Evolutionary conservation across 2,113 vertebrate species (phyloP).

Genomic region (Scytalopus superciliaris): DNA sequence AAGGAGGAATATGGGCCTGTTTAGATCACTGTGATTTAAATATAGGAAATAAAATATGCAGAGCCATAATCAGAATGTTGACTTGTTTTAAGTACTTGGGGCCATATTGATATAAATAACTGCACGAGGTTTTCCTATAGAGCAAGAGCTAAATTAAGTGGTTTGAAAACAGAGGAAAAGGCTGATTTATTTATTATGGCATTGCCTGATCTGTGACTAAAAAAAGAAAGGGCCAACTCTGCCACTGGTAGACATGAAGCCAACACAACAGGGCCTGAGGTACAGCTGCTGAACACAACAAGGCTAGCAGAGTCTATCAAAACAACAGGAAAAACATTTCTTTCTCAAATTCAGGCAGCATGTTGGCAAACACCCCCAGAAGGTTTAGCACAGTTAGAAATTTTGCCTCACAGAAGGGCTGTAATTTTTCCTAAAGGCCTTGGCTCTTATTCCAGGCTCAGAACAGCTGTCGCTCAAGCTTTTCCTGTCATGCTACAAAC

Average conservation of each 20-base stretch:
- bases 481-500: neutral
- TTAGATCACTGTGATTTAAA: neutral
- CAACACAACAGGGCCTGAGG: neutral
- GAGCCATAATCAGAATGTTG: constrained; percentile 40
- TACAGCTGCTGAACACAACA: neutral
- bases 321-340: neutral
- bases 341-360: neutral
- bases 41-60: constrained; percentile 49
- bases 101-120: constrained; percentile 47
- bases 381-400: neutral
- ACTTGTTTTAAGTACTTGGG: constrained; percentile 7
- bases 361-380: neutral
- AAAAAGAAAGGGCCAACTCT: neutral
- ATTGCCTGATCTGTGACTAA: neutral
- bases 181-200: neutral
- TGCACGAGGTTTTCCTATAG: constrained; percentile 9
- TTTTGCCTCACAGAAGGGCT: neutral
- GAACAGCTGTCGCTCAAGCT: neutral
- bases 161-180: constrained; percentile 42
- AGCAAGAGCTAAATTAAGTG: constrained; percentile 28
- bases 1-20: neutral
- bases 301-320: neutral
- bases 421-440: neutral
- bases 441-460: neutral
- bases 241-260: neutral